phyloP scores from a whole-genome alignment of 2,797 vertebrate genomes.

The Danio aesculapii region DNA sequence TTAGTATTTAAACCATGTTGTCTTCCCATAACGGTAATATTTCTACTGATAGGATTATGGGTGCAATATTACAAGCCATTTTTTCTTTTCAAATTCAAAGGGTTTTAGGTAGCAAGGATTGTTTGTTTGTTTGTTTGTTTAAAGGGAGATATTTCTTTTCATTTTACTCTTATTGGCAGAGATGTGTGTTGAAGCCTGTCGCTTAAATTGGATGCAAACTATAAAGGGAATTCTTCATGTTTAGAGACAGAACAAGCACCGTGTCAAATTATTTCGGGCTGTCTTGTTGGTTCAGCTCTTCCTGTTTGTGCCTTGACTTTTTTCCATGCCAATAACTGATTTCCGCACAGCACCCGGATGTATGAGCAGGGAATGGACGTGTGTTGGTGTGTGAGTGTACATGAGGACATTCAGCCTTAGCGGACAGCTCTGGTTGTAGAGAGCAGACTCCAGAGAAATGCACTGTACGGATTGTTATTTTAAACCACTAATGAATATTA shows the following conservation, averaged over 20 bases:
- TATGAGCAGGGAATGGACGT: slow-evolving; percentile 13
- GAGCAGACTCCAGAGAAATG: slow-evolving; percentile 61
- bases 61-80: slow-evolving; percentile 70
- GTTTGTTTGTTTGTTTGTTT: slow-evolving; percentile 4
- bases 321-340: slow-evolving; percentile 27
- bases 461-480: slow-evolving; percentile 70
- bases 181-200: neutral
- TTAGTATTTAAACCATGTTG: slow-evolving; percentile 42
- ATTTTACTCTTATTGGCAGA: slow-evolving; percentile 1
- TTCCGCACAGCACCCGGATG: slow-evolving; percentile 15
- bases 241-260: slow-evolving; percentile 2
- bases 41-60: slow-evolving; percentile 57
- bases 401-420: slow-evolving; percentile 27
- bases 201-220: slow-evolving; percentile 22
- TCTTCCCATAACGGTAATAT: slow-evolving; percentile 37
- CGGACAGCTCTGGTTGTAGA: slow-evolving; percentile 50
- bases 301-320: slow-evolving; percentile 39
- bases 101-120: slow-evolving; percentile 1
- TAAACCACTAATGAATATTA: slow-evolving; percentile 74
- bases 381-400: slow-evolving; percentile 20
- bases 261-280: neutral
- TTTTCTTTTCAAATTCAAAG: slow-evolving; percentile 33
- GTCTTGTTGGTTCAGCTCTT: slow-evolving; percentile 31
- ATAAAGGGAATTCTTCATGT: slow-evolving; percentile 53
- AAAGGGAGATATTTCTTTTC: neutral